Conservation (phyloP, 2,797 vertebrate genomes). For the Cyprinella venusta region DNA sequence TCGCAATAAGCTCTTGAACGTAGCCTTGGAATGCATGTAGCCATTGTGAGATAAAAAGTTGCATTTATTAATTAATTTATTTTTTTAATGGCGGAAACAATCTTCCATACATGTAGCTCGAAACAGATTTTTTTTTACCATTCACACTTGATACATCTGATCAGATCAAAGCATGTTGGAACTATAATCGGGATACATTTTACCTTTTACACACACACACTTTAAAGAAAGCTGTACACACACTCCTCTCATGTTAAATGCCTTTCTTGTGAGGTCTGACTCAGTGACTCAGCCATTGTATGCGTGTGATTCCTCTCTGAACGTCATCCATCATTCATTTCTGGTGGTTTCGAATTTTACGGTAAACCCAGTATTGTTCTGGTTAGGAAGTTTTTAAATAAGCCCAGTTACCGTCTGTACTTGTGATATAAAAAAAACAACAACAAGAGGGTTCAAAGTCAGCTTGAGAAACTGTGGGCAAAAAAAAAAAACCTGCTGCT, state of each 20-base stretch:
- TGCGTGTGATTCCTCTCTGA: slow-evolving; percentile 75
- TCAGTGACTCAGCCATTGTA: slow-evolving; percentile 72
- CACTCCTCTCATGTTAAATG: background rate
- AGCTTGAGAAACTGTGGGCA: slow-evolving; percentile 39
- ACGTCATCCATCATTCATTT: slow-evolving; percentile 75
- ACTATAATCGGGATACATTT: background rate
- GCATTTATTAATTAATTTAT: no score
- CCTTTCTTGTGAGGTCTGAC: slow-evolving; percentile 17
- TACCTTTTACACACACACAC: background rate
- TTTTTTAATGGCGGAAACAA: no score
- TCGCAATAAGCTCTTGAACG: no score
- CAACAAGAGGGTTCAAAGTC: slow-evolving; percentile 70
- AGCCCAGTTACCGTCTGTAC: slow-evolving; percentile 65
- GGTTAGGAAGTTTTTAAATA: slow-evolving; percentile 74
- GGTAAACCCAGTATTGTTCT: slow-evolving; percentile 69
- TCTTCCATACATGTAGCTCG: no score
- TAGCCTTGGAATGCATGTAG: no score
- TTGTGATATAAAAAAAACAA: slow-evolving; percentile 68
- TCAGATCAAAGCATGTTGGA: background rate
- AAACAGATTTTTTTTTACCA: no score
- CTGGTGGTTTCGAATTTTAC: slow-evolving; percentile 63
- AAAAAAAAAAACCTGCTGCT: slow-evolving; percentile 65
- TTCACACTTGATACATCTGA: no score
- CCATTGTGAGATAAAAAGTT: no score
- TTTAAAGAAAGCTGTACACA: slow-evolving; percentile 7